Conservation (phyloP, 1,140 invertebrate genomes). For the Drosophila nigromelanica region DNA sequence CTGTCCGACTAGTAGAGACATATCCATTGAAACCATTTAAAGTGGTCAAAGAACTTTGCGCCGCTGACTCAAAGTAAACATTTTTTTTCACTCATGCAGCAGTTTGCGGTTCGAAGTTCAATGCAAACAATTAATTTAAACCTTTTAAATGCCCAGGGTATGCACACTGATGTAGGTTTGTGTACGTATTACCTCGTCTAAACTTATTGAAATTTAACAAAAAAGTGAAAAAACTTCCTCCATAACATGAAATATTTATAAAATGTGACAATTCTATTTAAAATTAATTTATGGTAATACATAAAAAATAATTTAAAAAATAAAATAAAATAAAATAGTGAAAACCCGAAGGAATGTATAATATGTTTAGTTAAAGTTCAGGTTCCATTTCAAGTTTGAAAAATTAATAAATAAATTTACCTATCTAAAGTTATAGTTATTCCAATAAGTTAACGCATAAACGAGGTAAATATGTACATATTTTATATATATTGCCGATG, state of each 20-base stretch:
- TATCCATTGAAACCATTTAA: not conserved
- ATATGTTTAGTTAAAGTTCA: too few species aligned
- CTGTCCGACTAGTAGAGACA: not conserved
- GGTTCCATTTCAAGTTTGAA: too few species aligned
- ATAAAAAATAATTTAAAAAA: too few species aligned
- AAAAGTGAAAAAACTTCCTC: not conserved
- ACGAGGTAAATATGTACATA: not conserved
- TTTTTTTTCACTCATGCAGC: constrained; percentile 26
- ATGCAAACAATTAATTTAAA: constrained; percentile 14
- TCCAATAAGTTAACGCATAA: not conserved
- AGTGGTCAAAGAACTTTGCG: not conserved
- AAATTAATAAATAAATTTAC: too few species aligned
- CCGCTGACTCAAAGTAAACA: not conserved
- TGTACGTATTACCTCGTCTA: not conserved
- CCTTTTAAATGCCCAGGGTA: not conserved
- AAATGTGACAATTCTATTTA: too few species aligned
- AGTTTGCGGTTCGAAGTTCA: constrained; percentile 11
- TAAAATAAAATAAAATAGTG: too few species aligned
- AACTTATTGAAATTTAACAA: not conserved
- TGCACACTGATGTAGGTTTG: not conserved
- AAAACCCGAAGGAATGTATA: too few species aligned
- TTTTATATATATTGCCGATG: constrained; percentile 2
- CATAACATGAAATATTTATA: too few species aligned
- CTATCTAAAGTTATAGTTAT: too few species aligned
- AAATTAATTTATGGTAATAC: too few species aligned